Percentiles rank a stretch among this genome's conserved stretches.
Conservation (phyloP, 2,797 vertebrate species). For the Microctenopoma stevenorrisi region DNA sequence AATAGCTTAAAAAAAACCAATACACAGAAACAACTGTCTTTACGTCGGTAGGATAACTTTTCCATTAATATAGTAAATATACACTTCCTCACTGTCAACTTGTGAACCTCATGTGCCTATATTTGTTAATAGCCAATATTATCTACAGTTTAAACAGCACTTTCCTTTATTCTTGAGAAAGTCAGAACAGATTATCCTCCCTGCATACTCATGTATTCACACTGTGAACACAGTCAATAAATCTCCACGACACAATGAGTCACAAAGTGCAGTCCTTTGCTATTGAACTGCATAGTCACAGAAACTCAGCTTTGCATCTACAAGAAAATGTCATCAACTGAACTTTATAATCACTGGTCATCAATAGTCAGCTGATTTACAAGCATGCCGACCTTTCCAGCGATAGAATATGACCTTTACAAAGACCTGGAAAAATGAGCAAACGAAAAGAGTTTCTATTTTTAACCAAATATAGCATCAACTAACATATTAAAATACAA, state of each 20-base stretch:
- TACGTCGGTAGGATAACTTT: not conserved
- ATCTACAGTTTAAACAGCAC: not conserved
- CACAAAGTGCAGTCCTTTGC: not conserved
- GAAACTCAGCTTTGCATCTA: not conserved
- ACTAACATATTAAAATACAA: not conserved
- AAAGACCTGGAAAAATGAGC: not conserved
- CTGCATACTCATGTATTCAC: not conserved
- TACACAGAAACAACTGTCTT: no score
- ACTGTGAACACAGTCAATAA: not conserved
- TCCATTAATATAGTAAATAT: not conserved
- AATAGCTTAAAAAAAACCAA: no score
- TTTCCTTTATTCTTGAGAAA: not conserved
- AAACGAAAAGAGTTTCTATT: not conserved
- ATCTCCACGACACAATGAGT: not conserved
- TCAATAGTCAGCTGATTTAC: not conserved
- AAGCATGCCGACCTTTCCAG: not conserved
- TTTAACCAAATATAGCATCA: not conserved
- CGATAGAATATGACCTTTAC: not conserved
- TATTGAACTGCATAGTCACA: no score
- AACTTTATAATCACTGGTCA: not conserved
- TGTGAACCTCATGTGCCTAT: not conserved
- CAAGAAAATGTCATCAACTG: not conserved
- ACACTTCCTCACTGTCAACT: not conserved
- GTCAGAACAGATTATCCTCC: not conserved
- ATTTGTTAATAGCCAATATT: not conserved